These are phyloP conservation scores for Lysandra coridon DNA, from an alignment of 2,888 invertebrate species.

Conservation along the genomic window DNA sequence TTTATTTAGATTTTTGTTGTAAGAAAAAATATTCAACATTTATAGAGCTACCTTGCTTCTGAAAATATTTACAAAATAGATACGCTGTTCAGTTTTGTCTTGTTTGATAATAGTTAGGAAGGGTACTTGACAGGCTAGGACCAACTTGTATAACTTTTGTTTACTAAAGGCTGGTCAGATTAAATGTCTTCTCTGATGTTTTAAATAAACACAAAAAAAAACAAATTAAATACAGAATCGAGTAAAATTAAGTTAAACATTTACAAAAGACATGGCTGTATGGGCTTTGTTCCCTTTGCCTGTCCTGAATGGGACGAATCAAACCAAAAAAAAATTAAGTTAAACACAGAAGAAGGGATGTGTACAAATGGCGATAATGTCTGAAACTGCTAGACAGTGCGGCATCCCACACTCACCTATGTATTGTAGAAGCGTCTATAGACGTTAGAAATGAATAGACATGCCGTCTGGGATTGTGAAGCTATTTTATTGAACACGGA, in stretches of 20 bases:
- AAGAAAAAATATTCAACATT: not conserved
- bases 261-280: too few relatives aligned
- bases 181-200: too few relatives aligned
- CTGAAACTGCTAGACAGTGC: conserved; percentile 8
- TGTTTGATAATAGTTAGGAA: too few relatives aligned
- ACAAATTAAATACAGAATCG: not conserved
- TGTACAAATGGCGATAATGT: conserved; percentile 24
- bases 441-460: not conserved
- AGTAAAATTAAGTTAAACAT: not conserved
- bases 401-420: not conserved
- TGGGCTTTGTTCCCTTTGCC: too few relatives aligned
- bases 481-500: not conserved
- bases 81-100: too few relatives aligned
- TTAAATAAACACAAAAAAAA: too few relatives aligned
- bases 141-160: not conserved
- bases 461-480: not conserved
- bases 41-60: too few relatives aligned
- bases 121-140: too few relatives aligned
- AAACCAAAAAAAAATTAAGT: too few relatives aligned
- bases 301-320: too few relatives aligned
- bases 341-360: not conserved
- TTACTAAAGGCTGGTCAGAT: not conserved
- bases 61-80: too few relatives aligned
- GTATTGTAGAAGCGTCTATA: not conserved
- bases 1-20: not conserved